phyloP scores from a whole-genome alignment of 2,888 invertebrate genomes.

The Spilarctia lutea region DNA sequence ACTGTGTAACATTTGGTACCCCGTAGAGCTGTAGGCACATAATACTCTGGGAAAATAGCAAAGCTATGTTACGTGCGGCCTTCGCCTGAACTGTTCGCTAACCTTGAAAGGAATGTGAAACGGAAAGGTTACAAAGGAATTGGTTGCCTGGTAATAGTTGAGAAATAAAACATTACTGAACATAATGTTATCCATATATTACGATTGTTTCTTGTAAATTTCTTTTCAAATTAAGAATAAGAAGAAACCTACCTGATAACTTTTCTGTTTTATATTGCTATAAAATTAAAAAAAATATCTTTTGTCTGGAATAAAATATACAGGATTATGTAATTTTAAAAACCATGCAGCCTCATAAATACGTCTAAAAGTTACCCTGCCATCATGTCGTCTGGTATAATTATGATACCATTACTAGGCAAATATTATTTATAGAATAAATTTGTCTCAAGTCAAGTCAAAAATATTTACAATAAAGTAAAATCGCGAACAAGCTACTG shows the following conservation, averaged over 20 bases:
- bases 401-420: background rate
- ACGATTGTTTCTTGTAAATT: background rate
- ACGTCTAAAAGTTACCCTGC: background rate
- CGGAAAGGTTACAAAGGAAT: constrained; percentile 17
- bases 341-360: no score
- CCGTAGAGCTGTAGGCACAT: constrained; percentile 51
- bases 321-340: background rate
- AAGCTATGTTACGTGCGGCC: constrained; percentile 64
- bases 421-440: background rate
- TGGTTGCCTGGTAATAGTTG: constrained; percentile 9
- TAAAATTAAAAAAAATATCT: background rate
- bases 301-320: background rate
- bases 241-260: background rate
- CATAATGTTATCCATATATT: background rate
- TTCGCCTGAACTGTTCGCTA: constrained; percentile 52
- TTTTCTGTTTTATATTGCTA: background rate
- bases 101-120: constrained; percentile 40
- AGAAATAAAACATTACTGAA: constrained; percentile 10
- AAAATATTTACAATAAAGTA: no score
- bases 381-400: no score
- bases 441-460: background rate
- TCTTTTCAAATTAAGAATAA: background rate
- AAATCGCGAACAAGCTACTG: background rate
- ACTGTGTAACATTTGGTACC: constrained; percentile 41
- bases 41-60: constrained; percentile 63